Evolutionary conservation across 2,113 vertebrate genomes (phyloP).

Genomic region (Lichenostomus cassidix): DNA sequence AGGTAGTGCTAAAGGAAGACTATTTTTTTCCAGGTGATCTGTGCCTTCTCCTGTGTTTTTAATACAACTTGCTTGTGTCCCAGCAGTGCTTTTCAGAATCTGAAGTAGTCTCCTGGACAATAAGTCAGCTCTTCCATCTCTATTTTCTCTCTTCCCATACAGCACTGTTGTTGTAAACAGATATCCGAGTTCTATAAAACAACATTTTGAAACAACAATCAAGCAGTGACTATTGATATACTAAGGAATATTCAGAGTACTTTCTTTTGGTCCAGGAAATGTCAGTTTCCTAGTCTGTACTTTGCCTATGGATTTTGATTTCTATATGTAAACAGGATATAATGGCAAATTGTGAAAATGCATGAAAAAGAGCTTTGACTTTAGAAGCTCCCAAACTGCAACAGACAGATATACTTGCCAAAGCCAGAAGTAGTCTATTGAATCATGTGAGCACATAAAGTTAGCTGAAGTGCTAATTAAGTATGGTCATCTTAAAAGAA

Average conservation of each 20-base stretch:
- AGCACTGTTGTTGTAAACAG: not conserved
- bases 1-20: conserved; percentile 8
- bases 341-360: not conserved
- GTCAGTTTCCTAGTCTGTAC: not conserved
- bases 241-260: not conserved
- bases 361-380: not conserved
- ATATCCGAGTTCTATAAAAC: not conserved
- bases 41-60: conserved; percentile 15
- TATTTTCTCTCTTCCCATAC: not conserved
- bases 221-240: not conserved
- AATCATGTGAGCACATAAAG: conserved; percentile 50
- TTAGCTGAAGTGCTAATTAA: conserved; percentile 71
- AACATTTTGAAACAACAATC: not conserved
- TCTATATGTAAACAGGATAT: not conserved
- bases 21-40: not conserved
- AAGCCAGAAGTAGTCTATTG: conserved; percentile 14
- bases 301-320: not conserved
- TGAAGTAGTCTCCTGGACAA: not conserved
- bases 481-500: conserved; percentile 46
- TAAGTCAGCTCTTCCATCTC: not conserved
- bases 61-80: not conserved
- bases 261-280: not conserved
- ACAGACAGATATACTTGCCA: not conserved
- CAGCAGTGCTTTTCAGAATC: not conserved
- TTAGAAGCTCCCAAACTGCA: not conserved